Conservation (phyloP, 2,113 vertebrate species). For the Riparia riparia region DNA sequence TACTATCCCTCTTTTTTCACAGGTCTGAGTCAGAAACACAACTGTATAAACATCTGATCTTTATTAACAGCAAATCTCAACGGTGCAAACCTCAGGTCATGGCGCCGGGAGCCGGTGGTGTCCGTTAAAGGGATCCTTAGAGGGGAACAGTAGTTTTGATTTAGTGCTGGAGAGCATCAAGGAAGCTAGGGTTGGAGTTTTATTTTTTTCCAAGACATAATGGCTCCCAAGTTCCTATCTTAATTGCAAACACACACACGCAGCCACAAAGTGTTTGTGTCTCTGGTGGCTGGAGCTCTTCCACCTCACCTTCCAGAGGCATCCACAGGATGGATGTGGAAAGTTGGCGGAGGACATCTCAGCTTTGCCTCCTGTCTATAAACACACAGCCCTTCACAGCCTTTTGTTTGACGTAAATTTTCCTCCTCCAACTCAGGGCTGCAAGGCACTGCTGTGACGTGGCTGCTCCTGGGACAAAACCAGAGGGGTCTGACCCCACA, state of each 20-base stretch:
- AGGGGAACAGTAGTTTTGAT: constrained; percentile 63
- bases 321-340: constrained; percentile 50
- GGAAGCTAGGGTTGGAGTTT: constrained; percentile 3
- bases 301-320: constrained; percentile 48
- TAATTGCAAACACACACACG: constrained; percentile 42
- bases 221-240: constrained; percentile 64
- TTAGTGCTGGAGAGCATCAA: constrained; percentile 36
- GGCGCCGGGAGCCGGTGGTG: constrained; percentile 30
- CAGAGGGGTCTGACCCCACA: neutral
- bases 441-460: constrained; percentile 4
- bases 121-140: constrained; percentile 47
- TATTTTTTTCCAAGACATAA: constrained; percentile 29
- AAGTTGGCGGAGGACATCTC: constrained; percentile 43
- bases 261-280: constrained; percentile 10
- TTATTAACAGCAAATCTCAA: constrained; percentile 59
- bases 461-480: neutral
- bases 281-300: constrained; percentile 39
- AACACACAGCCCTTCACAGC: constrained; percentile 8
- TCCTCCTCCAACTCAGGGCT: constrained; percentile 2
- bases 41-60: constrained; percentile 67
- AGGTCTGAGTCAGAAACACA: constrained; percentile 65
- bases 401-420: constrained; percentile 62
- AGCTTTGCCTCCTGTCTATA: constrained; percentile 13
- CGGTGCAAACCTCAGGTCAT: constrained; percentile 47
- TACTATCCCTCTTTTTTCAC: constrained; percentile 27